Percentiles rank a stretch among this genome's conserved stretches.
Evolutionary conservation across 2,888 invertebrate genomes (phyloP).

Genomic region (Acleris laterana): DNA sequence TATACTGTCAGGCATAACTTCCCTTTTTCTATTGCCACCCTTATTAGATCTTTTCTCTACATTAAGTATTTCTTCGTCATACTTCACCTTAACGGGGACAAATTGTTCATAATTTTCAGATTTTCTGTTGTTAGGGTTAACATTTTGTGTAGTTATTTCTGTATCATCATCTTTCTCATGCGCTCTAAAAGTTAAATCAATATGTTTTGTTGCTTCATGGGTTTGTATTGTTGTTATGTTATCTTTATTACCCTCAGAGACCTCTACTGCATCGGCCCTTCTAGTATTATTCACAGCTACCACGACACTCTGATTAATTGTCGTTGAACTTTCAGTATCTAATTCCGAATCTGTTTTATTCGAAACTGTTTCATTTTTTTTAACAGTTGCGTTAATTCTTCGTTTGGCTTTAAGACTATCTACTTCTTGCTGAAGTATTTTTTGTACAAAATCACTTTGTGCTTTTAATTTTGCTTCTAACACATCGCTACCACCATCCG

Average conservation of each 20-base stretch:
- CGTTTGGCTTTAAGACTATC: constrained; percentile 38
- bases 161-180: not conserved
- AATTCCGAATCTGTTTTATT: too few species aligned
- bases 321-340: too few species aligned
- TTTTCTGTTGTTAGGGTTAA: not conserved
- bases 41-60: too few species aligned
- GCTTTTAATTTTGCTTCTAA: constrained; percentile 55
- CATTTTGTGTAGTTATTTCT: not conserved
- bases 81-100: not conserved
- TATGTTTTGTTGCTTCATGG: constrained; percentile 23
- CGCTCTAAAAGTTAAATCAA: constrained; percentile 44
- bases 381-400: constrained; percentile 12
- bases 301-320: too few species aligned
- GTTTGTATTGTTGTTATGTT: constrained; percentile 28
- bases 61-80: not conserved
- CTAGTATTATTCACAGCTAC: too few species aligned
- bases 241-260: not conserved
- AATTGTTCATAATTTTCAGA: not conserved
- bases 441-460: constrained; percentile 58
- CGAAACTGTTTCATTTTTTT: too few species aligned
- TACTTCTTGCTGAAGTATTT: constrained; percentile 48
- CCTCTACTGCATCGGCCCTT: too few species aligned
- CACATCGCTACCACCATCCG: constrained; percentile 52
- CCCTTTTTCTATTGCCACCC: not conserved
- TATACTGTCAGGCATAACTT: not conserved